Conservation (phyloP, 2,888 invertebrate species). For the Aporophyla lueneburgensis region DNA sequence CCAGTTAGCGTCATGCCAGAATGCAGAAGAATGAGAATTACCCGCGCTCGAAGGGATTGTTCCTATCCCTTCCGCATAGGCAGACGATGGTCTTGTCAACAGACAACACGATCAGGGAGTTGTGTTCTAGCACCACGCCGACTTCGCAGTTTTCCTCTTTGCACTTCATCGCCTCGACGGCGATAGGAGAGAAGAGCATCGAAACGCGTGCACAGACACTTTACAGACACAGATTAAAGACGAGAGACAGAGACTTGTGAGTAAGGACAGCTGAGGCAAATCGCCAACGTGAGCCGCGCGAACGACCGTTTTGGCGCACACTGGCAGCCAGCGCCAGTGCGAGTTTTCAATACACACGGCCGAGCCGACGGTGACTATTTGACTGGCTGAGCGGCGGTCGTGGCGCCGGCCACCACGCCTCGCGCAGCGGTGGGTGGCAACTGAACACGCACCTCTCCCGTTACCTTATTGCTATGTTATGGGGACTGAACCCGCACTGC, state of each 20-base stretch:
- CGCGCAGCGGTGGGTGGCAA: conserved; percentile 88
- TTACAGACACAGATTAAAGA: conserved; percentile 73
- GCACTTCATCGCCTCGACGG: conserved; percentile 91
- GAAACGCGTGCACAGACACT: conserved; percentile 86
- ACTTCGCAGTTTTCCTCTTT: conserved; percentile 91
- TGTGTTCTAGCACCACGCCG: conserved; percentile 89
- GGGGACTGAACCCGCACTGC: conserved; percentile 87
- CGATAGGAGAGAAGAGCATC: conserved; percentile 90
- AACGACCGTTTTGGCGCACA: conserved; percentile 86
- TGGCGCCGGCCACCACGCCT: conserved; percentile 85
- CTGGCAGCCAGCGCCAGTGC: conserved; percentile 84
- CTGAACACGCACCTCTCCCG: conserved; percentile 89
- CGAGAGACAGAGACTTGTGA: conserved; percentile 58
- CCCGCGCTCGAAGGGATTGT: conserved; percentile 90
- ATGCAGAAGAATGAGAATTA: conserved; percentile 81
- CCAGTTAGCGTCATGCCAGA: conserved; percentile 75
- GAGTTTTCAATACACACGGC: conserved; percentile 82
- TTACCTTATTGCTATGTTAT: conserved; percentile 89
- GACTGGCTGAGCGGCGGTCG: conserved; percentile 82
- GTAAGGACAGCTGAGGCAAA: conserved; percentile 73
- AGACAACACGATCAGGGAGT: conserved; percentile 89
- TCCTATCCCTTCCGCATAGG: conserved; percentile 87
- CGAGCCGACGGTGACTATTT: conserved; percentile 87
- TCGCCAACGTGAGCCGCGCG: conserved; percentile 80
- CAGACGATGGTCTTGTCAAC: conserved; percentile 90